A percentile compares a stretch with the other conserved stretches of the same genome.
These are phyloP conservation scores for Rhabdornis inornatus DNA, from an alignment of 2,113 vertebrate genomes.

Conservation along the genomic window DNA sequence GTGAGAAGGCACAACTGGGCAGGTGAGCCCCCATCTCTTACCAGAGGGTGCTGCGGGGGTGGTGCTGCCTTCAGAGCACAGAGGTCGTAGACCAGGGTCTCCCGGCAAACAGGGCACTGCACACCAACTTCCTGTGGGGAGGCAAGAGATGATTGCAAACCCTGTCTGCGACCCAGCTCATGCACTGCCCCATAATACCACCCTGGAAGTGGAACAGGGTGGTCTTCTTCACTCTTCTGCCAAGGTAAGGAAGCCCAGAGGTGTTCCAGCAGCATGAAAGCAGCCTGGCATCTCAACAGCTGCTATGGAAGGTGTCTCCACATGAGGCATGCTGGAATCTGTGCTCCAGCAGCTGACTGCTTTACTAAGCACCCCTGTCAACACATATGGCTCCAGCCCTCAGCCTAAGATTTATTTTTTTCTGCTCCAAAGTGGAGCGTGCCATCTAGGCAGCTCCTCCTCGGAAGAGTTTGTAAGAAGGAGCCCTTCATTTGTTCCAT, in stretches of 20 bases:
- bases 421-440: background rate
- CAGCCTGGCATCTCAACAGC: background rate
- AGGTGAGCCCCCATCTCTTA: conserved; percentile 41
- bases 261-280: background rate
- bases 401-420: background rate
- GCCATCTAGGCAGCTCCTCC: background rate
- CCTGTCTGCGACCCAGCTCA: background rate
- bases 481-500: background rate
- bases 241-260: background rate
- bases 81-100: conserved; percentile 73
- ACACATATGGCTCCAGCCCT: background rate
- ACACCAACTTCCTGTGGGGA: conserved; percentile 61
- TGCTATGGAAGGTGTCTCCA: background rate
- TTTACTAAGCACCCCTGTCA: background rate
- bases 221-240: background rate
- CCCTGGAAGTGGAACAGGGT: background rate
- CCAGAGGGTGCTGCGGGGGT: conserved; percentile 70
- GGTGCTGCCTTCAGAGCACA: conserved; percentile 69
- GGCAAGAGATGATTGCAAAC: background rate
- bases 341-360: background rate
- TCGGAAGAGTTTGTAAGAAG: background rate
- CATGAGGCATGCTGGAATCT: background rate
- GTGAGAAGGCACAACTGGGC: background rate
- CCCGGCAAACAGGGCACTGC: conserved; percentile 78
- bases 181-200: fast-evolving